Evolutionary conservation across 2,888 invertebrate genomes (phyloP), one percentile per base, ranked within the genome.

Genomic region (Macrophya alboannulata): DNA sequence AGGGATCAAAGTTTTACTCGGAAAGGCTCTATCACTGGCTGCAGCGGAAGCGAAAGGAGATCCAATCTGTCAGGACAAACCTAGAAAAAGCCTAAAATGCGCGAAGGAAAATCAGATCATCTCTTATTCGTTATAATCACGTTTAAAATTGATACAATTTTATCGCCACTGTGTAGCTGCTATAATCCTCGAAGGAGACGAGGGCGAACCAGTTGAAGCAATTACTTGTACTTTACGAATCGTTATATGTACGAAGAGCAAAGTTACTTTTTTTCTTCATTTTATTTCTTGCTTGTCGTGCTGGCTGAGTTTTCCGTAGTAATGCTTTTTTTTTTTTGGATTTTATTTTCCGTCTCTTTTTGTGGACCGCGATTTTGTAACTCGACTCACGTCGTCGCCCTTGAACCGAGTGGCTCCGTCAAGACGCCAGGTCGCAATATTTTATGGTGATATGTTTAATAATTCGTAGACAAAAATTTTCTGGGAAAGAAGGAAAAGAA

Each of bases 371-470:
- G 40, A 55, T 51, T 77, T 68, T 68, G 43, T 43, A 43, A 81
- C n/a, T 21, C 59, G 81, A 86, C 87, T 87, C 90, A 89, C 89
- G 88, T 89, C 86, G 85, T 74, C 72, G 76, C 79, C 85, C 85
- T 85, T 85, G 71, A 85, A 82, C 82, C 12, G 77, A 76, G 68
- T 65, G 62, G 43, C 85, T 79, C 45, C 40, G 81, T 40, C 55
- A 74, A 85, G 81, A 87, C 85, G 85, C 72, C 9, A 8, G 59
- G 79, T 82, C 86, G 86, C 88, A 87, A 90, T 89, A 90, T 90
- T 90, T 90, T 88, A 90, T 87, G 86, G 87, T 90, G 89, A 88
- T 89, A 88, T 87, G 88, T 89, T 91, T 89, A 91, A 91, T 91
- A 90, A 92, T 92, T 90, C 89, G 87, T 86, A 84, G 86, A 88